Evolutionary conservation across 1,140 invertebrate genomes (phyloP).

Genomic region (Whitmania pigra): DNA sequence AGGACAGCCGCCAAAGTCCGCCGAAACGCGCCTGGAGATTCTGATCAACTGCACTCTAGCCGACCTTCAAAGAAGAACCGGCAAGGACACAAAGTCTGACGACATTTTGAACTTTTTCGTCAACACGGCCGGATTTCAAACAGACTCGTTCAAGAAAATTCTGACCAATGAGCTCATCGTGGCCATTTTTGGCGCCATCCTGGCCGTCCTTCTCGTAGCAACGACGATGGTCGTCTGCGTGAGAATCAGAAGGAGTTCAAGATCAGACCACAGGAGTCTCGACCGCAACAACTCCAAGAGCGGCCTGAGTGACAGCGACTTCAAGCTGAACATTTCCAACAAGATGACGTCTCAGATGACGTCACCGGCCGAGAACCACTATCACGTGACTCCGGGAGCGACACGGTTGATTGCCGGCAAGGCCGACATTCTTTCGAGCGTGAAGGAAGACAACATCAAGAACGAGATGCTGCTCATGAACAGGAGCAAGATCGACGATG

Average conservation of each 20-base stretch:
- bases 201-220: neutral
- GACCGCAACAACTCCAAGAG: constrained; percentile 2
- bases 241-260: neutral
- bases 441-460: constrained; percentile 5
- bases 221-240: neutral
- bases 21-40: neutral
- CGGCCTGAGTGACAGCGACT: neutral
- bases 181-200: neutral
- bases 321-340: neutral
- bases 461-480: constrained; percentile 1
- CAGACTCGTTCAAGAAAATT: too few species aligned
- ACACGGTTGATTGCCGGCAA: neutral
- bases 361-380: neutral
- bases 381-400: neutral
- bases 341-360: neutral
- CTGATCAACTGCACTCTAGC: too few species aligned
- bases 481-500: neutral
- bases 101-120: too few species aligned
- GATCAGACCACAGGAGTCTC: neutral
- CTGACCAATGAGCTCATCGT: neutral
- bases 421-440: neutral
- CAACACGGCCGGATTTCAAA: too few species aligned
- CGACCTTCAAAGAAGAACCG: too few species aligned
- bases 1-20: neutral
- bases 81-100: too few species aligned